Percentiles rank a stretch among this genome's conserved stretches.
phyloP scores from a whole-genome alignment of 2,113 vertebrate species.

The Thalassoma bifasciatum region DNA sequence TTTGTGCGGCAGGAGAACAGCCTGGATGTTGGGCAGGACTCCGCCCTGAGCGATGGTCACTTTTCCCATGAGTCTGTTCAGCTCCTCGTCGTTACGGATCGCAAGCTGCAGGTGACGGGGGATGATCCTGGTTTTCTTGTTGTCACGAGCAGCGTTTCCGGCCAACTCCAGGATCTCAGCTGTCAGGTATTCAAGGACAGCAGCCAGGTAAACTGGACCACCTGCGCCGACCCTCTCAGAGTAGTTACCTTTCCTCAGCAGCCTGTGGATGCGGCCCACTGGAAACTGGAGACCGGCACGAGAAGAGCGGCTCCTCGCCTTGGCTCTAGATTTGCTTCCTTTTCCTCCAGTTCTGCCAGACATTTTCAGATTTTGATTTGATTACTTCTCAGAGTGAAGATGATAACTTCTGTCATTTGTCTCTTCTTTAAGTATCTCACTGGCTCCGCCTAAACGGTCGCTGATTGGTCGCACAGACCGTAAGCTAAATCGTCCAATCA shows the following conservation, averaged over 20 bases:
- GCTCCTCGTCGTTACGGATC: slow-evolving; percentile 49
- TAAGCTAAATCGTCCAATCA: slow-evolving; percentile 8
- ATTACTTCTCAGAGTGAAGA: background rate
- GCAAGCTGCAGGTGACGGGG: slow-evolving; percentile 45
- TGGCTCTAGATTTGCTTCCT: background rate
- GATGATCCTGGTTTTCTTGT: slow-evolving; percentile 44
- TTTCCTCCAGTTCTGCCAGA: slow-evolving; percentile 61
- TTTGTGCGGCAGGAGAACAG: slow-evolving; percentile 43
- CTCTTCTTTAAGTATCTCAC: background rate
- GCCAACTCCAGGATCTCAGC: slow-evolving; percentile 46
- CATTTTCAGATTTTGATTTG: background rate
- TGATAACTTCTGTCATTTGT: no score
- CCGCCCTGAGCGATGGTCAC: slow-evolving; percentile 53
- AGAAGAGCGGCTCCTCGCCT: slow-evolving; percentile 33
- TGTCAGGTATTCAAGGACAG: slow-evolving; percentile 17
- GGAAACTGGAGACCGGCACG: slow-evolving; percentile 51
- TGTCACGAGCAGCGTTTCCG: slow-evolving; percentile 37
- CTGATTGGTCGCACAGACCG: slow-evolving; percentile 7
- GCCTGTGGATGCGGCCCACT: slow-evolving; percentile 43
- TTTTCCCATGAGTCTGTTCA: slow-evolving; percentile 40
- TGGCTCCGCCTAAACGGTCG: fast-evolving
- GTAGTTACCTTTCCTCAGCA: slow-evolving; percentile 43
- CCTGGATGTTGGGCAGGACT: slow-evolving; percentile 56
- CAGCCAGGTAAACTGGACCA: slow-evolving; percentile 21
- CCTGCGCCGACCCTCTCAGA: slow-evolving; percentile 17